Evolutionary conservation across 2,797 vertebrate genomes (phyloP), one percentile per base, ranked within the genome.

Genomic region (Hirundo rustica): DNA sequence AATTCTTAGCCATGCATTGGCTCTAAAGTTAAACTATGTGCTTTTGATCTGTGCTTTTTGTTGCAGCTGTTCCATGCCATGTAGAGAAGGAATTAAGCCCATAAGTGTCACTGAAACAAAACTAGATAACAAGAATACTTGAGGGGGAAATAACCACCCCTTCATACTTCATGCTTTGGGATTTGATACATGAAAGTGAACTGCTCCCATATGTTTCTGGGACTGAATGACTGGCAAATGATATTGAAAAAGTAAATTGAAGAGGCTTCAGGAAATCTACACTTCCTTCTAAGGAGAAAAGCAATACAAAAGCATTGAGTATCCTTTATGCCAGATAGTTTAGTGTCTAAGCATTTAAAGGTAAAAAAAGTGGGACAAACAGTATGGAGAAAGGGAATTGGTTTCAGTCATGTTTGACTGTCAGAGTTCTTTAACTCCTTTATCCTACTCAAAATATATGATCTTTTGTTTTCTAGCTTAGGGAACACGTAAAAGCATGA

Each of bases 401-500:
- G 54, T 82, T 91, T 74, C 42, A 8, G 6, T 67, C 11, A 1
- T 34, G 7, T 55, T 92, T 94, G 95, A 94, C 60, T 47, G 93
- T 86, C 42, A 70, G 15, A 62, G 36, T 53, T 70, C 81, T 85
- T 72, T 66, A 93, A 93, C 34, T 79, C 40, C 38, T 72, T 78
- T 70, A 68, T 70, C 48, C 61, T 74, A 73, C 32, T 18, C 25
- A 53, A 83, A 91, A 82, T 48, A 55, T 50, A 34, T 54, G 45
- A 65, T 74, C 32, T 81, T 97, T 94, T 93, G 77, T 62, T 61
- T 93, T 91, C 84, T 87, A 83, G 47, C 58, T 87, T 86, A 54
- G 67, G 75, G 32, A 72, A 89, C 75, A 72, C 2, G n/a, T 84
- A 77, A 96, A 96, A 92, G 85, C 30, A 36, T 68, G 68, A 72